Conservation (phyloP, 1,140 invertebrate species). For the Aphis gossypii region DNA sequence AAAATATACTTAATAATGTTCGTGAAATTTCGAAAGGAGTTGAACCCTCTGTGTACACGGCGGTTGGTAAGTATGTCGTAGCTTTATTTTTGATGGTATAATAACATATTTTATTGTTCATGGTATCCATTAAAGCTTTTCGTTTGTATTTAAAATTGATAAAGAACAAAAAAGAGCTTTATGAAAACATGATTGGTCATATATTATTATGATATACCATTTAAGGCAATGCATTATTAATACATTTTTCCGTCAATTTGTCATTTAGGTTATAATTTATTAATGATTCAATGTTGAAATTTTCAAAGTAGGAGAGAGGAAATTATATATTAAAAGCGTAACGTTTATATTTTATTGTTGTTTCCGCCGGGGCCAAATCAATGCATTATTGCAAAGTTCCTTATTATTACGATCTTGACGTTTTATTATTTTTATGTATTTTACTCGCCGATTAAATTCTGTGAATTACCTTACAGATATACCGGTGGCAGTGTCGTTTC, state of each 20-base stretch:
- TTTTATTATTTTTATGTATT: not conserved
- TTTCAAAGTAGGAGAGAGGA: not conserved
- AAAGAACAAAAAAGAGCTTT: not conserved
- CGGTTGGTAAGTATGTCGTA: not conserved
- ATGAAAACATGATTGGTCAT: not conserved
- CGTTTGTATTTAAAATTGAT: not conserved
- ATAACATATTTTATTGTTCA: not conserved
- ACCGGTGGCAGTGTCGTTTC: conserved; percentile 76
- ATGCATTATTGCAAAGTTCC: not conserved
- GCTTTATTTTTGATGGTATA: not conserved
- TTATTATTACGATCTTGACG: not conserved
- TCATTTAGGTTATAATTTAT: not conserved
- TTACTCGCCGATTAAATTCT: not conserved
- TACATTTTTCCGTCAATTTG: not conserved
- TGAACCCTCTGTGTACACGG: no score
- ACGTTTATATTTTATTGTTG: not conserved
- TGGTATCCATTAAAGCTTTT: not conserved
- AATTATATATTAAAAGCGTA: not conserved
- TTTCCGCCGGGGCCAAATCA: not conserved
- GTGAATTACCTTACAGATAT: conserved; percentile 67
- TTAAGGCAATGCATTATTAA: not conserved
- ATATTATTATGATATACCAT: not conserved
- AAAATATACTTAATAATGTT: no score
- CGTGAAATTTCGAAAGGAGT: no score
- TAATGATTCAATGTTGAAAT: not conserved